Evolutionary conservation across 1,140 invertebrate species (phyloP), one percentile per base, ranked within the genome.

Genomic region (Hetaerina americana): DNA sequence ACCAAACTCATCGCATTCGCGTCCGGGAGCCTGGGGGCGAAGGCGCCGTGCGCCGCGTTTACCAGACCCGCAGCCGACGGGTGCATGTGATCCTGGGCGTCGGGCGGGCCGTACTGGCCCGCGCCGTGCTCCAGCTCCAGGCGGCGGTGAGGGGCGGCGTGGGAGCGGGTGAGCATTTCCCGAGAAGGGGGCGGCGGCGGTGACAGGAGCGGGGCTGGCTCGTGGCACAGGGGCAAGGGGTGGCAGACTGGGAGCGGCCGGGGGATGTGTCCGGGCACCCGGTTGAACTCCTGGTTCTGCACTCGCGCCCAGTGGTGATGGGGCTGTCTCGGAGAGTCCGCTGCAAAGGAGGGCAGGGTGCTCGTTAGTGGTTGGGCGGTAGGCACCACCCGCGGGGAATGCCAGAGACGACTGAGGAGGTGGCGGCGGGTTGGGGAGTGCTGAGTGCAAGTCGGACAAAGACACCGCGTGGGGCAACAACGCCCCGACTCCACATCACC

Each of bases 131-230:
- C 40, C 2, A 57, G 83, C 81, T 72, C 83, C 76, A 71, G 80
- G 79, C 70, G 80, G 80, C 71, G 81, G 80, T 70, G 80, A 81
- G 79, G 80, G 82, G 78, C 27, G 80, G 77, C 2, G 85, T 79
- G 66, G 85, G 84, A 72, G 84, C 80, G 77, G 84, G 82, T 67
- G 85, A 85, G 77, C 85, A 85, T 69, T 84, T 82, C 66, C 83
- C 82, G 68, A 84, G 85, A 71, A 84, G 82, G 27, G 84, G 79
- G 70, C 82, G 80, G 70, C 76, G 79, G 5, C 79, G 78, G 27
- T 81, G 80, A 66, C 80, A 3, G 31, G 81, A 80, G 75, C 83
- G 81, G 26, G 82, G 82, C 6, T 82, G 22, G 10, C 10, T 57
- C 15, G 40, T 57, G 40, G 10, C 31, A 40, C n/a, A n/a, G n/a